Evolutionary conservation across 2,113 vertebrate genomes (phyloP), one percentile per base, ranked within the genome.

Genomic region (Grantiella picta): DNA sequence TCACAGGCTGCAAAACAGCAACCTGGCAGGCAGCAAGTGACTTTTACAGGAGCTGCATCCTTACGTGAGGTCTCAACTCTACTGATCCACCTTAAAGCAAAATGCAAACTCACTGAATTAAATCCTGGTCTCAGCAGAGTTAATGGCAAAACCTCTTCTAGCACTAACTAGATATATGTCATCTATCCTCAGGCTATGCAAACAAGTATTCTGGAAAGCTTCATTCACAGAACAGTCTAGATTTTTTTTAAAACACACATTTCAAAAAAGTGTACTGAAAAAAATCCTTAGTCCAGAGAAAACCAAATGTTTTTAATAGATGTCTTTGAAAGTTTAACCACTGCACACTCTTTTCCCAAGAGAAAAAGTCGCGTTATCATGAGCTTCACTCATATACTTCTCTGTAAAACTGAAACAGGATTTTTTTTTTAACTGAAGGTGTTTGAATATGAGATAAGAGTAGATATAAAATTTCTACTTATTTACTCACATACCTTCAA

Each of bases 1-100:
- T 53, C 1, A 0, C 36, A 53, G 72, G 44, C 29, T 79, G 20
- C 10, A 9, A 52, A 60, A 47, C 0, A 0, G 38, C 52, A 86
- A 42, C 57, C 29, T 56, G 68, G 59, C 63, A 86, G 77, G 49
- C 45, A 80, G n/a, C 25, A 85, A 72, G 50, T 33, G 59, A 40
- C 83, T 69, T 54, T 44, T 44, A 23, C 22, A 77, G 25, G 22
- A 65, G 13, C 36, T 18, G 44, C 45, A 40, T 53, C 71, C 40
- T 33, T 65, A 15, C 6, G 9, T 10, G 11, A 89, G 38, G 14
- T 45, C n/a, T 29, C 71, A 56, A 28, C 21, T 81, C 50, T 40
- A 28, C 21, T 19, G 4, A 12, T 31, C 8, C 21, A 64, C 12
- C 18, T 65, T 82, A 70, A 75, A 78, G 47, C 52, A 66, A 92